These are phyloP conservation scores for Lipophrys pholis DNA, from an alignment of 2,113 vertebrate genomes.

Conservation along the genomic window DNA sequence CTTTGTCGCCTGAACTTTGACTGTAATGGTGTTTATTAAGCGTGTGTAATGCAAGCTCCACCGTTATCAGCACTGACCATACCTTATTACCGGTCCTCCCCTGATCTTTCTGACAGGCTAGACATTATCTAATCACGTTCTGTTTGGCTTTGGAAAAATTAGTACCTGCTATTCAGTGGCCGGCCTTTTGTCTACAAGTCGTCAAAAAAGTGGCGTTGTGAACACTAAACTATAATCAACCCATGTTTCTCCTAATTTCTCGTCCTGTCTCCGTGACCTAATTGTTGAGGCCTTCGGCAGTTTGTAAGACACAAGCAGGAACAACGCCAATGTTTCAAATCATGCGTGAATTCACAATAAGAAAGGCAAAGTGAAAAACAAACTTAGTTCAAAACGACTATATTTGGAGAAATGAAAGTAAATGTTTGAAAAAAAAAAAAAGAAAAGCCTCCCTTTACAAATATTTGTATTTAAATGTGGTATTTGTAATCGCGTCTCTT, in stretches of 20 bases:
- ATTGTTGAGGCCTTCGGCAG: background rate
- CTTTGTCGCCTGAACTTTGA: conserved; percentile 22
- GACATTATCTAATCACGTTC: conserved; percentile 41
- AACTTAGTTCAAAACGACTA: background rate
- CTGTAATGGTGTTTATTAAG: conserved; percentile 7
- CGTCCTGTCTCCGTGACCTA: background rate
- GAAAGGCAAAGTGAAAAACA: background rate
- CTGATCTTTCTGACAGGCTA: conserved; percentile 21
- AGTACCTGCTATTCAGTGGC: background rate
- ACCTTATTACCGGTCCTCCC: conserved; percentile 44
- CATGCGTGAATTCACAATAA: background rate
- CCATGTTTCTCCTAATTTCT: conserved; percentile 1
- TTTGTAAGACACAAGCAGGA: background rate
- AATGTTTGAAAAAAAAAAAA: background rate
- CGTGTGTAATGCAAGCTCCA: conserved; percentile 27
- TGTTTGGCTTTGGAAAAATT: conserved; percentile 21
- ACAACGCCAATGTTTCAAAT: background rate
- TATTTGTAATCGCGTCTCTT: background rate
- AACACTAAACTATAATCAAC: conserved; percentile 15
- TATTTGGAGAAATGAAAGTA: background rate
- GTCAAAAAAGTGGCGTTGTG: background rate
- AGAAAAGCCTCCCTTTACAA: background rate
- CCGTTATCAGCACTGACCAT: conserved; percentile 61
- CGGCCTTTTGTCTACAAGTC: background rate
- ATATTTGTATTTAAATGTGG: background rate